phyloP scores from a whole-genome alignment of 2,888 invertebrate species.

The Drosophila acutilabella region DNA sequence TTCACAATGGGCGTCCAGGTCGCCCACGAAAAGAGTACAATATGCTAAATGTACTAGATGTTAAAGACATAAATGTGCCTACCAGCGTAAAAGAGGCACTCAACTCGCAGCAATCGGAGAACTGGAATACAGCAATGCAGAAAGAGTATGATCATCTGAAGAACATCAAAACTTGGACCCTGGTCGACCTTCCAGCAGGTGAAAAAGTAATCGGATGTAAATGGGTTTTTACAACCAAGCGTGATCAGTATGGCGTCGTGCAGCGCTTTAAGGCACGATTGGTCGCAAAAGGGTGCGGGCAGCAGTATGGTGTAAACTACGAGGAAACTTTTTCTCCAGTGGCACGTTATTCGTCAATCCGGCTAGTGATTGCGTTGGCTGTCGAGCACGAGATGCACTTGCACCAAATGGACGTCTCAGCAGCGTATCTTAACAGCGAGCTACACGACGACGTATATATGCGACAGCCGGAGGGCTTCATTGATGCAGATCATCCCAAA shows the following conservation, averaged over 20 bases:
- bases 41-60: too few species aligned
- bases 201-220: slow-evolving; percentile 12
- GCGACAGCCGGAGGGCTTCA: slow-evolving; percentile 43
- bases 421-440: slow-evolving; percentile 30
- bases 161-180: not conserved
- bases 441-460: slow-evolving; percentile 51
- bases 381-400: slow-evolving; percentile 46
- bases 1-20: too few species aligned
- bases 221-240: not conserved
- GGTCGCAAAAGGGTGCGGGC: slow-evolving; percentile 46
- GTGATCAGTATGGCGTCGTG: slow-evolving; percentile 23
- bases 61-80: too few species aligned
- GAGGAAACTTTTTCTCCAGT: slow-evolving; percentile 28
- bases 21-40: too few species aligned
- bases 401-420: slow-evolving; percentile 28
- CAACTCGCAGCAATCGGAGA: too few species aligned
- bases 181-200: slow-evolving; percentile 12
- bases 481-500: slow-evolving; percentile 7
- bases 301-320: slow-evolving; percentile 12
- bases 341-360: not conserved
- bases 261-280: slow-evolving; percentile 40
- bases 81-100: too few species aligned
- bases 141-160: too few species aligned
- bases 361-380: slow-evolving; percentile 41
- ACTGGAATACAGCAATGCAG: too few species aligned